These are phyloP conservation scores for Macrophya alboannulata DNA, from an alignment of 2,888 invertebrate species.

Conservation along the genomic window DNA sequence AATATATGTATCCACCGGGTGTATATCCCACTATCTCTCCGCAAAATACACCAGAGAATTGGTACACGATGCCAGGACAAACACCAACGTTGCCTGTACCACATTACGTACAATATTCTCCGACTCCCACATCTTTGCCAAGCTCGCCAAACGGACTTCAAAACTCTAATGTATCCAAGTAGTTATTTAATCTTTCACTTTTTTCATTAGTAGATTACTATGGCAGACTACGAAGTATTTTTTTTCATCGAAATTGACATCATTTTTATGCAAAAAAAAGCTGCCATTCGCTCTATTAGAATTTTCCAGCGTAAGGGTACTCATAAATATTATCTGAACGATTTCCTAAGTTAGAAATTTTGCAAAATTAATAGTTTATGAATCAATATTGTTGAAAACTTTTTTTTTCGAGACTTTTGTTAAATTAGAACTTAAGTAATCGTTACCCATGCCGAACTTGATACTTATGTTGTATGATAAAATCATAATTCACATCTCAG, in stretches of 20 bases:
- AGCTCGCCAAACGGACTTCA: slow-evolving; percentile 46
- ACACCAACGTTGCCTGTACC: slow-evolving; percentile 52
- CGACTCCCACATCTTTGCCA: slow-evolving; percentile 59
- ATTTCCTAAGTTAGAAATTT: background rate
- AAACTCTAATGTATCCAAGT: slow-evolving; percentile 41
- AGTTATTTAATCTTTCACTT: slow-evolving; percentile 1
- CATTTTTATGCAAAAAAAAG: slow-evolving; percentile 22
- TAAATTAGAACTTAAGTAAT: background rate
- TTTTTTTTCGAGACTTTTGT: slow-evolving; percentile 4
- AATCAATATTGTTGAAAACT: background rate
- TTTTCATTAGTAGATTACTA: background rate
- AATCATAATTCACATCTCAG: slow-evolving; percentile 26
- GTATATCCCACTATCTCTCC: slow-evolving; percentile 62
- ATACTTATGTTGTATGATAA: slow-evolving; percentile 10
- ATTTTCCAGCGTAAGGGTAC: background rate
- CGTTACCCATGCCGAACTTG: background rate
- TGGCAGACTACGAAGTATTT: background rate
- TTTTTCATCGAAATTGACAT: slow-evolving; percentile 28
- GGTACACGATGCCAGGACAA: slow-evolving; percentile 70
- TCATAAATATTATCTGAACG: background rate
- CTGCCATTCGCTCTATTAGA: background rate
- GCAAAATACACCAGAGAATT: slow-evolving; percentile 69
- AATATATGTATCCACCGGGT: slow-evolving; percentile 68
- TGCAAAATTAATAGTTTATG: background rate
- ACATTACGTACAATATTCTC: slow-evolving; percentile 67